These are phyloP conservation scores for Nephrotoma appendiculata DNA, from an alignment of 2,888 invertebrate genomes.

Conservation along the genomic window DNA sequence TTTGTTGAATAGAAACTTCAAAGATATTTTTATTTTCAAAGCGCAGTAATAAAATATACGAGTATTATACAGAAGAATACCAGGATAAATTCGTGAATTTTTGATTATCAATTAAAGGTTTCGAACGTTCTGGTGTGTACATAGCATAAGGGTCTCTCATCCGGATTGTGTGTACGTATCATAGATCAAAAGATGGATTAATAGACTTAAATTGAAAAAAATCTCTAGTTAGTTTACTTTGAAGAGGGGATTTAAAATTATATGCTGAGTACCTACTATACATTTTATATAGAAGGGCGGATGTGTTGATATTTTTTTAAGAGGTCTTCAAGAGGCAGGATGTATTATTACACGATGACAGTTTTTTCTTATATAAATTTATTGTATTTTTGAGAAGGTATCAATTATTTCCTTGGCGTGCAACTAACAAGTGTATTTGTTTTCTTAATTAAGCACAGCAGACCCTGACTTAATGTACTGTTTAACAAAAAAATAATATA, in stretches of 20 bases:
- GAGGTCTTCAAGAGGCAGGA: background rate
- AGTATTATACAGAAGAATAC: background rate
- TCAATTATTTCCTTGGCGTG: background rate
- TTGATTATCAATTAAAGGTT: background rate
- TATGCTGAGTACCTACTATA: background rate
- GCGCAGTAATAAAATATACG: background rate
- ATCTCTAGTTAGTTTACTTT: background rate
- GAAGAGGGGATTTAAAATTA: background rate
- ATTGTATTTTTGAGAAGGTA: background rate
- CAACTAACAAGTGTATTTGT: background rate
- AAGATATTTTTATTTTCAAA: background rate
- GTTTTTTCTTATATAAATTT: background rate
- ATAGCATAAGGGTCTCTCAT: background rate
- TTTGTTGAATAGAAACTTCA: background rate
- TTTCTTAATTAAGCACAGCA: background rate
- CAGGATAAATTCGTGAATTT: background rate
- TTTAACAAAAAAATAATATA: background rate
- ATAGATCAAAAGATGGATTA: background rate
- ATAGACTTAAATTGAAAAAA: background rate
- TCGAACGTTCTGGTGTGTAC: background rate
- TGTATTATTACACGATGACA: background rate
- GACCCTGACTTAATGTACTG: background rate
- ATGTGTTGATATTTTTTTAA: background rate
- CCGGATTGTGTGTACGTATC: background rate
- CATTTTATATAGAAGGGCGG: background rate